Conservation (phyloP, 2,797 vertebrate species). For the Lutjanus campechanus region DNA sequence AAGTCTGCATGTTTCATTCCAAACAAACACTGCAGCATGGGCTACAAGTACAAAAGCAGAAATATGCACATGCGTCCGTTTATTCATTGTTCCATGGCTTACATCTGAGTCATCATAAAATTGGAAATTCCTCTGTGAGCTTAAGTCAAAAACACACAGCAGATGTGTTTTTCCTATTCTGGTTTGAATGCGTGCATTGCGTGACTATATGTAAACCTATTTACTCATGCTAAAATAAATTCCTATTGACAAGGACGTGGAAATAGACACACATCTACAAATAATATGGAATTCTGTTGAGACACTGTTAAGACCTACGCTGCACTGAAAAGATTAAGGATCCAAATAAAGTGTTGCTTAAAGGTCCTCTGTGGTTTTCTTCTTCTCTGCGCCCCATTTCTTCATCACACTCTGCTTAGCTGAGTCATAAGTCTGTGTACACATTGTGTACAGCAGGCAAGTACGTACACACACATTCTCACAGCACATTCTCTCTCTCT, state of each 20-base stretch:
- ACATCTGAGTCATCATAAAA: neutral
- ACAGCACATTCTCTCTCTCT: neutral
- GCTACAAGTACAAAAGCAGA: neutral
- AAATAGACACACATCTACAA: neutral
- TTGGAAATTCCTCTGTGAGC: neutral
- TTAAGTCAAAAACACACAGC: neutral
- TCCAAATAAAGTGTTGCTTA: constrained; percentile 35
- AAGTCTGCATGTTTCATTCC: neutral
- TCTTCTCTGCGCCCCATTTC: constrained; percentile 23
- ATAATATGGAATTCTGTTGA: neutral
- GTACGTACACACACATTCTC: neutral
- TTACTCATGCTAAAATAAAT: neutral
- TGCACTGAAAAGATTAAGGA: constrained; percentile 19
- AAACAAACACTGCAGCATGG: neutral
- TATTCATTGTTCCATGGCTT: neutral
- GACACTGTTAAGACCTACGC: neutral
- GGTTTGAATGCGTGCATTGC: neutral
- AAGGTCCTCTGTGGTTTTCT: constrained; percentile 22
- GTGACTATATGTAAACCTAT: neutral
- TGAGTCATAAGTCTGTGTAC: constrained; percentile 32
- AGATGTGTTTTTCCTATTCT: neutral
- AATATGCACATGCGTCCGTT: neutral
- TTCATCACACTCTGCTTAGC: constrained; percentile 22
- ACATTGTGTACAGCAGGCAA: constrained; percentile 4
- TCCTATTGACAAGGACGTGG: neutral